A percentile compares a stretch with the other conserved stretches of the same genome.
Conservation (phyloP, 2,888 invertebrate species). For the Phengaris arion region DNA sequence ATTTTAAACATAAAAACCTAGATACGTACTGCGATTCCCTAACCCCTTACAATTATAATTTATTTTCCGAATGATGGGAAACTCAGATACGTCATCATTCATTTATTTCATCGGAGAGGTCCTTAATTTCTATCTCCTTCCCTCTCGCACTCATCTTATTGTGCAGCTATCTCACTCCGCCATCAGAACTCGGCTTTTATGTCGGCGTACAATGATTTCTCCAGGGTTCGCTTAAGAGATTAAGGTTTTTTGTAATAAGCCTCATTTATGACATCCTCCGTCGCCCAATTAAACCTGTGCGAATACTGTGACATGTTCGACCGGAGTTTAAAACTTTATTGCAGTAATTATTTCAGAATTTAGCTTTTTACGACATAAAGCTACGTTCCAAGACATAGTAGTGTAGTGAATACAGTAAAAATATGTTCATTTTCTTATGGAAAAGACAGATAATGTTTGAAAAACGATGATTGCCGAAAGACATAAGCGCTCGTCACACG, state of each 20-base stretch:
- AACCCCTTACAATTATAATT: background rate
- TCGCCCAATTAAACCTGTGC: background rate
- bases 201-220: constrained; percentile 36
- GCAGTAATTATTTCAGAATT: background rate
- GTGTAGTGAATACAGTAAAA: too few species aligned
- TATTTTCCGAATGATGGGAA: constrained; percentile 32
- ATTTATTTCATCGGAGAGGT: constrained; percentile 47
- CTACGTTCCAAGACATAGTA: too few species aligned
- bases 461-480: too few species aligned
- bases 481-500: too few species aligned
- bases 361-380: too few species aligned
- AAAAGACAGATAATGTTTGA: too few species aligned
- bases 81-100: constrained; percentile 46
- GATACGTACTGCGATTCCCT: too few species aligned
- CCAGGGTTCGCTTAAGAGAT: constrained; percentile 29
- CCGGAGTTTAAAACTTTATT: background rate
- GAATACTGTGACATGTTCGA: background rate
- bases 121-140: constrained; percentile 64
- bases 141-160: constrained; percentile 43
- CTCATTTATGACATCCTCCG: constrained; percentile 8
- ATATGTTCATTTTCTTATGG: too few species aligned
- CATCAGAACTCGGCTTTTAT: constrained; percentile 53
- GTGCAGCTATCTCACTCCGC: constrained; percentile 48
- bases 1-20: too few species aligned
- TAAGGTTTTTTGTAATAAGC: constrained; percentile 29